phyloP scores from a whole-genome alignment of 2,113 vertebrate genomes.

The Beaufortia kweichowensis region DNA sequence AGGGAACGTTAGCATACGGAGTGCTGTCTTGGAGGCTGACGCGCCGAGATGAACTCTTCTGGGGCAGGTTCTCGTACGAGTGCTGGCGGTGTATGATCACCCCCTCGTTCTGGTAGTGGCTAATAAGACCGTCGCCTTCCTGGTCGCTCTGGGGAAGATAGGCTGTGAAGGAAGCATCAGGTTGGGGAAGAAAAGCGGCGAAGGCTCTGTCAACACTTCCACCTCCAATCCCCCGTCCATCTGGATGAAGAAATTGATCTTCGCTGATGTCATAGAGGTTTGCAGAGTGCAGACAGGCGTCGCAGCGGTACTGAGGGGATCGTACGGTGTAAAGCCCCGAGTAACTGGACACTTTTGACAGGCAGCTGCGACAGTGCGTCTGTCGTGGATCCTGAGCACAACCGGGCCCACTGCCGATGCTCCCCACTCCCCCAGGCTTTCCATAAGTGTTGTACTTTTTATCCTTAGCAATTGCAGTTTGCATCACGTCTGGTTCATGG shows the following conservation, averaged over 20 bases:
- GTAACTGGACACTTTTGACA: constrained; percentile 87
- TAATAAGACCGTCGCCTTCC: constrained; percentile 83
- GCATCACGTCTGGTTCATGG: constrained; percentile 77
- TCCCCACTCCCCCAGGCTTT: constrained; percentile 69
- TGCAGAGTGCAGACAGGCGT: constrained; percentile 87
- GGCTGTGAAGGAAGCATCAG: constrained; percentile 69
- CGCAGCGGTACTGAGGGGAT: constrained; percentile 89
- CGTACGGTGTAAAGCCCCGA: constrained; percentile 86
- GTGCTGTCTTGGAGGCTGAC: constrained; percentile 89
- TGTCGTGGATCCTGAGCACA: constrained; percentile 73
- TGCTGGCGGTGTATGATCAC: constrained; percentile 87
- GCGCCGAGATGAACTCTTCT: constrained; percentile 81
- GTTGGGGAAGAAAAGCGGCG: constrained; percentile 47
- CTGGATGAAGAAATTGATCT: constrained; percentile 81
- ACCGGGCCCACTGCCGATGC: constrained; percentile 67
- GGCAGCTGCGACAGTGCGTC: constrained; percentile 91
- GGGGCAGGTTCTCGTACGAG: constrained; percentile 91
- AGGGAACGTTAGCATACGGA: constrained; percentile 85
- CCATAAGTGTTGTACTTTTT: constrained; percentile 85
- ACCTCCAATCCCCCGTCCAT: constrained; percentile 28
- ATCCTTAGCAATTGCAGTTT: constrained; percentile 79
- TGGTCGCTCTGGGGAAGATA: constrained; percentile 77
- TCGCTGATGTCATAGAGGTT: constrained; percentile 97
- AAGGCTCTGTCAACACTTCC: constrained; percentile 53
- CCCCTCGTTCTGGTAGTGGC: constrained; percentile 77